phyloP scores from a whole-genome alignment of 2,113 vertebrate genomes.

The Tretioscincus oriximinensis region DNA sequence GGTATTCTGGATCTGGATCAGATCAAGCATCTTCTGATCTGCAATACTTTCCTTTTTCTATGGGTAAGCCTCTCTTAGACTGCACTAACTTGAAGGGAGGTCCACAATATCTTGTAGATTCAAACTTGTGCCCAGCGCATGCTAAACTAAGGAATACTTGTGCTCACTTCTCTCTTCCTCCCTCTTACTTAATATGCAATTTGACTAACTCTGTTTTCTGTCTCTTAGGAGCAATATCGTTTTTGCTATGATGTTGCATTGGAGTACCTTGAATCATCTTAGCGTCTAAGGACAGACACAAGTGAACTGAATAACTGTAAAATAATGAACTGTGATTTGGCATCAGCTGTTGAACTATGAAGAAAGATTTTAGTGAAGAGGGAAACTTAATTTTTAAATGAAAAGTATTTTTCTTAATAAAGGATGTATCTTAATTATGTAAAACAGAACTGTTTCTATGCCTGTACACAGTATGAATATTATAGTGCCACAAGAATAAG shows the following conservation, averaged over 20 bases:
- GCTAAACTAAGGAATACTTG: background rate
- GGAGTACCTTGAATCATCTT: slow-evolving; percentile 95
- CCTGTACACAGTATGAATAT: slow-evolving; percentile 72
- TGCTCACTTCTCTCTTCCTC: background rate
- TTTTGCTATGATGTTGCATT: slow-evolving; percentile 95
- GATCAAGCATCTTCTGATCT: no score
- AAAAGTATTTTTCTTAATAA: slow-evolving; percentile 85
- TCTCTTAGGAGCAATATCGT: slow-evolving; percentile 92
- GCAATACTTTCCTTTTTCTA: no score
- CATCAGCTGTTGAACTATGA: slow-evolving; percentile 69
- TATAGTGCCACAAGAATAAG: slow-evolving; percentile 76
- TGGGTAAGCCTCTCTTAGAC: no score
- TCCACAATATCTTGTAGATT: no score
- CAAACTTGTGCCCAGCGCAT: background rate
- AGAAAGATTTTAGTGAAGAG: slow-evolving; percentile 74
- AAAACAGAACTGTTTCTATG: slow-evolving; percentile 74
- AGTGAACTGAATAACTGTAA: slow-evolving; percentile 48
- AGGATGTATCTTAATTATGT: slow-evolving; percentile 79
- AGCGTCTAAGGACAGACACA: slow-evolving; percentile 63
- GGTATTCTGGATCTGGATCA: no score
- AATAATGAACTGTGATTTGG: slow-evolving; percentile 62
- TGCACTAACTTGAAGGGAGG: no score
- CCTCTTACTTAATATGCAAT: background rate
- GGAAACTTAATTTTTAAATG: slow-evolving; percentile 78
- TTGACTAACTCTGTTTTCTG: background rate